Percentiles rank a stretch among this genome's conserved stretches.
These are phyloP conservation scores for Parazoanthus atlanticus DNA, from an alignment of 92 coral and sea anemone species.

Conservation along the genomic window DNA sequence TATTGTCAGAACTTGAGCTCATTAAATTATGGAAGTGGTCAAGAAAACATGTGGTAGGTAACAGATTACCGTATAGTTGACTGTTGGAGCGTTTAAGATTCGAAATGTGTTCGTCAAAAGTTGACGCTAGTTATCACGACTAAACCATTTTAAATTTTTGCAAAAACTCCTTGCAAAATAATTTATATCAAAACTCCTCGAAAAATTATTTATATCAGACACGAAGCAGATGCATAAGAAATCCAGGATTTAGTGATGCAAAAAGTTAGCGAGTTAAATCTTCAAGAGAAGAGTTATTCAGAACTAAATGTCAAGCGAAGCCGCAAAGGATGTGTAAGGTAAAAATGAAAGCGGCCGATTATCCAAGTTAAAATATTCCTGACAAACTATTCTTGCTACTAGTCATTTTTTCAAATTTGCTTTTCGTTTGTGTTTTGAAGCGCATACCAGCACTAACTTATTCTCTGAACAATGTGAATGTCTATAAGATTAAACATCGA, in stretches of 20 bases:
- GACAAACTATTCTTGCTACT: neutral
- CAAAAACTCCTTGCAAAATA: neutral
- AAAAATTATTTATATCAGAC: too few species aligned
- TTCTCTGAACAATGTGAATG: neutral
- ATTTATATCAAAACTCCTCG: neutral
- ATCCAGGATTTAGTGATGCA: too few species aligned
- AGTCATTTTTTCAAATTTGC: neutral
- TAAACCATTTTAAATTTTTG: neutral
- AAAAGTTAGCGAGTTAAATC: neutral
- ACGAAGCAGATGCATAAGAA: neutral
- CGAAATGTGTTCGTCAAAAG: neutral
- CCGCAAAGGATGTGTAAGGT: neutral
- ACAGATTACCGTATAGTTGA: neutral
- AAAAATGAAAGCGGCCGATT: neutral
- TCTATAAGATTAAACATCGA: neutral
- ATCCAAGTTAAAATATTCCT: neutral
- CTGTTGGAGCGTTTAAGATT: neutral
- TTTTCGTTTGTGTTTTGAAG: neutral
- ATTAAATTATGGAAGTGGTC: neutral
- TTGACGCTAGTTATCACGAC: conserved; percentile 6
- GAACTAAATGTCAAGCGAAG: neutral
- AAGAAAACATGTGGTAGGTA: neutral
- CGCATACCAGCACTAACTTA: neutral
- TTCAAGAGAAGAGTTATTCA: neutral
- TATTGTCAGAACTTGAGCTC: neutral